Percentiles rank a stretch among this genome's conserved stretches.
Conservation (phyloP, 2,888 invertebrate genomes). For the Cheiracanthium punctorium region DNA sequence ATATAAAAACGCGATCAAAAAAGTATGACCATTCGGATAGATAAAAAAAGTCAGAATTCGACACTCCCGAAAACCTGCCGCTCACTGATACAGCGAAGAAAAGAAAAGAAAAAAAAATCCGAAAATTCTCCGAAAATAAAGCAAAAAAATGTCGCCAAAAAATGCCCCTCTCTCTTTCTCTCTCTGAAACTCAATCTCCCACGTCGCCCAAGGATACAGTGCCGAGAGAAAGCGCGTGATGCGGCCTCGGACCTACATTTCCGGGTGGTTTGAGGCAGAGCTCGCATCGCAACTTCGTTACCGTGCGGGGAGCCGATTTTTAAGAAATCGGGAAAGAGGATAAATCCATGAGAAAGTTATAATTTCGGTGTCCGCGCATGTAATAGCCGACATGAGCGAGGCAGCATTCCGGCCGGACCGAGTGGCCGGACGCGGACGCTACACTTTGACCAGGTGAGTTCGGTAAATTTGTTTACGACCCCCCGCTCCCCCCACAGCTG, state of each 20-base stretch:
- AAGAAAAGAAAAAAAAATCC: neutral
- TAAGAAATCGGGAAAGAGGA: neutral
- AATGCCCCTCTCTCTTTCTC: constrained; percentile 41
- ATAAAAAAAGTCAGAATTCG: neutral
- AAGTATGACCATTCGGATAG: neutral
- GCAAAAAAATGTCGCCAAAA: constrained; percentile 47
- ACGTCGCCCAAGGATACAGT: constrained; percentile 49
- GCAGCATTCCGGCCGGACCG: constrained; percentile 26
- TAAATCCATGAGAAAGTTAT: neutral
- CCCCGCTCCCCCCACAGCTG: neutral
- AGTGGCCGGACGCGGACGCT: constrained; percentile 16
- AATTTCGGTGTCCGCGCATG: neutral
- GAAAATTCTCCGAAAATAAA: neutral
- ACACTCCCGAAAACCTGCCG: neutral
- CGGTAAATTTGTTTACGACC: constrained; percentile 23
- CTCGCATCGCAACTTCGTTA: neutral
- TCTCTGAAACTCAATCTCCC: constrained; percentile 46
- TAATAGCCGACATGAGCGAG: neutral
- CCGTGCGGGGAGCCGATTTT: constrained; percentile 1
- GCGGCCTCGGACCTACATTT: constrained; percentile 48
- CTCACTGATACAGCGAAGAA: neutral
- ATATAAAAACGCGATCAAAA: neutral
- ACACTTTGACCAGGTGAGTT: constrained; percentile 55
- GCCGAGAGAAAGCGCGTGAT: constrained; percentile 28
- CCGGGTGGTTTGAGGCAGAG: constrained; percentile 30